Base-by-base conservation (phyloP, 1,140 invertebrate genomes). In the Lasioglossum albipes region DNA sequence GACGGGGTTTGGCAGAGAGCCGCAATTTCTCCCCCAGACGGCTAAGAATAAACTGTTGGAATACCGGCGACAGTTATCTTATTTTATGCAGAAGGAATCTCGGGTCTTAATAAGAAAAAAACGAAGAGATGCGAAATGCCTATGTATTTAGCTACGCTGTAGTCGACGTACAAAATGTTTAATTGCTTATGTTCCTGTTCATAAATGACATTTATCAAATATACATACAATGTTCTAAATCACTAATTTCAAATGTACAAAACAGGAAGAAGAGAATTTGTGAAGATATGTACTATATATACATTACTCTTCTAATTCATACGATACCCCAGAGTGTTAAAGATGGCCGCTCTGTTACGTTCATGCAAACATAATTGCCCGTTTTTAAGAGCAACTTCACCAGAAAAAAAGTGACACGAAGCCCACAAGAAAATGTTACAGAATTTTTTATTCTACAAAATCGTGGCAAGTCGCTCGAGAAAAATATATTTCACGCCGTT, bases 11-110 rank as follows among this genome's bases (percentile, higher is more conserved):
- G 90, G 90, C 90, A 91, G 85, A 76, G 66, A 89, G 89, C 89
- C 89, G 84, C 69, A 79, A 83, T 84, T 81, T 84, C 84, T 90
- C 84, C 81, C 83, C 79, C 82, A 62, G 82, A 88, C 80, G 73
- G 84, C 89, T 88, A 88, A 89, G 87, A 91, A 91, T 91, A 91
- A 91, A 90, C 90, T 79, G 83, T 79, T 83, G 85, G 87, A 87
- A 89, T 91, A 88, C 86, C 75, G 80, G 61, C 83, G 83, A 65
- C 52, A 87, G 77, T 88, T 88, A 87, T 80, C 74, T 87, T 83
- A 82, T 87, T 88, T 87, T 69, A 75, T 81, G 57, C 31, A 72
- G 27, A 49, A 84, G 67, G 79, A 81, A 82, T 82, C 31, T 73
- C 52, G 42, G 27, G 16, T 73, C 18, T 36, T 18, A 36, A 31